These are phyloP conservation scores for Apodemia hepburni DNA, from an alignment of 2,888 invertebrate species.

Conservation along the genomic window DNA sequence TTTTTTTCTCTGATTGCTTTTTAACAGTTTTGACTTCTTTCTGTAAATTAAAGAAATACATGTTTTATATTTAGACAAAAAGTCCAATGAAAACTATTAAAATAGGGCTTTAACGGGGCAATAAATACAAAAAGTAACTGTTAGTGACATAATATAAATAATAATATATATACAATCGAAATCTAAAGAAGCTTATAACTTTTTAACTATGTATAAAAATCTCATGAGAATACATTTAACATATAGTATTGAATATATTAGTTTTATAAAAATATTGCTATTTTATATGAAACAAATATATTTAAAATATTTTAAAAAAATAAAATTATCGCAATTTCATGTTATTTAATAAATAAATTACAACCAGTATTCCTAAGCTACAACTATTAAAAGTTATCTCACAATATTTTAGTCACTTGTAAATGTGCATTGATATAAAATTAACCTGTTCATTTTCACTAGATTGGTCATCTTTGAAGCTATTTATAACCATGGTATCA, in stretches of 20 bases:
- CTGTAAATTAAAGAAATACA: slow-evolving; percentile 48
- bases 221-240: neutral
- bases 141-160: no score
- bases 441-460: slow-evolving; percentile 62
- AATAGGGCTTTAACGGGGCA: no score
- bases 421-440: slow-evolving; percentile 65
- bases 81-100: no score
- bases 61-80: neutral
- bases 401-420: slow-evolving; percentile 1
- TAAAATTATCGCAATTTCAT: no score
- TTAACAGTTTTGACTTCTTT: slow-evolving; percentile 58
- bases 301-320: no score
- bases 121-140: no score
- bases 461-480: slow-evolving; percentile 43
- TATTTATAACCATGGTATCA: neutral
- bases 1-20: slow-evolving; percentile 52
- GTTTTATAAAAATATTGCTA: neutral
- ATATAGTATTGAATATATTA: slow-evolving; percentile 16
- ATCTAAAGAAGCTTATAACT: neutral
- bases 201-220: no score
- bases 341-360: neutral
- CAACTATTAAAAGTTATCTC: neutral
- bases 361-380: slow-evolving; percentile 23
- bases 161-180: no score
- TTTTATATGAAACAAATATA: no score